phyloP scores from a whole-genome alignment of 2,888 invertebrate genomes.

The Tethea ocularis region DNA sequence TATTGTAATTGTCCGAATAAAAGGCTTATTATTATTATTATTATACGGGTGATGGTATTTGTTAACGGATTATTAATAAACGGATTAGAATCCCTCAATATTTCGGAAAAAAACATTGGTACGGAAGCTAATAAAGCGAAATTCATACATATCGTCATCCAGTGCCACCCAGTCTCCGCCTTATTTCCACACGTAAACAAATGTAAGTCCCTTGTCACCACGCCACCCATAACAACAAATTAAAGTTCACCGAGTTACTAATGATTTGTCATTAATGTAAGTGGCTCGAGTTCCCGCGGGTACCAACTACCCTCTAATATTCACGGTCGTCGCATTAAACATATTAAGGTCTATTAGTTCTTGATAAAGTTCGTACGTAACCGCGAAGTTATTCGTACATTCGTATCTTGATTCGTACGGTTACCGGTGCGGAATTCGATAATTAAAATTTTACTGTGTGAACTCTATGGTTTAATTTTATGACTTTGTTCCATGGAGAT shows the following conservation, averaged over 20 bases:
- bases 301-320: slow-evolving; percentile 15
- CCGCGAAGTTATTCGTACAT: slow-evolving; percentile 22
- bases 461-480: not conserved
- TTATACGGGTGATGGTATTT: too few species aligned
- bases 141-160: too few species aligned
- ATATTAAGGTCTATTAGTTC: slow-evolving; percentile 42
- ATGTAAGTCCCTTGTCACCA: not conserved
- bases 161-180: not conserved
- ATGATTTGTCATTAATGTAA: slow-evolving; percentile 31
- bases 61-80: too few species aligned
- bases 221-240: not conserved
- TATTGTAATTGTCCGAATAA: too few species aligned
- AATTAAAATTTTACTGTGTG: not conserved
- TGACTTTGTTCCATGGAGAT: not conserved
- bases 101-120: too few species aligned
- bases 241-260: slow-evolving; percentile 11
- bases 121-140: too few species aligned
- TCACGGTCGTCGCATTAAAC: slow-evolving; percentile 37
- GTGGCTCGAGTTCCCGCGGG: slow-evolving; percentile 17
- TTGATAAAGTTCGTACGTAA: slow-evolving; percentile 30
- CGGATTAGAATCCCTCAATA: too few species aligned
- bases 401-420: too few species aligned
- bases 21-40: too few species aligned
- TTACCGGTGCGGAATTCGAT: slow-evolving; percentile 8
- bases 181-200: not conserved